Evolutionary conservation across 2,888 invertebrate genomes (phyloP), one percentile per base, ranked within the genome.

Genomic region (Aquatica leii): DNA sequence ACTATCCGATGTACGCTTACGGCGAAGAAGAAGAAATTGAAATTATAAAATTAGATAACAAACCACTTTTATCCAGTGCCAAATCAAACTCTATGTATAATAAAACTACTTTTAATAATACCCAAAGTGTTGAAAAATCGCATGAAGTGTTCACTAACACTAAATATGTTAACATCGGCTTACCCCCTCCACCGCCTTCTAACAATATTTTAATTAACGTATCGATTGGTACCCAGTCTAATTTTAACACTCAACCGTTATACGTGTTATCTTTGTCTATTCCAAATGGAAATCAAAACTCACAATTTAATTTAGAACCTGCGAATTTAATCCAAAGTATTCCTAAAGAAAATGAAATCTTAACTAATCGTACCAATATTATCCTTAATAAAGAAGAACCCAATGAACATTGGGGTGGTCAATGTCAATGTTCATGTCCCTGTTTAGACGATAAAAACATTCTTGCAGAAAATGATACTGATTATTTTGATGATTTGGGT

Each of bases 191-290:
- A 17, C 68, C 74, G 43, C 65, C 75, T 53, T 76, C 82, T 20
- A 88, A 88, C 80, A 87, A 90, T 73, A 88, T 94, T 73, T 83
- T 93, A 70, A 90, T 94, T 65, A 94, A 94, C 82, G 85, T 94
- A 70, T 92, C 93, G 6, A 93, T 94, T 75, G 88, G 90, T 64
- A 89, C 91, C 43, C 91, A 92, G 74, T 86, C 86, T 63, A 84
- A 83, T 67, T 79, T 80, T 46, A 81, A 82, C 57, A 83, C 81
- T 73, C 87, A 87, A 75, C 88, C 89, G 50, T 85, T 93, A 67
- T 94, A 93, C 82, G 89, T 92, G 35, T 83, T 94, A 71, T 93
- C 94, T 74, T 88, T 94, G 63, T 90, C 90, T 66, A 89, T 94
- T 59, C 94, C 94, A 8, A 83, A 86, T 71, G 84, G 84, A 34